Evolutionary conservation across 2,888 invertebrate species (phyloP).

Genomic region (Pinctada fucata): DNA sequence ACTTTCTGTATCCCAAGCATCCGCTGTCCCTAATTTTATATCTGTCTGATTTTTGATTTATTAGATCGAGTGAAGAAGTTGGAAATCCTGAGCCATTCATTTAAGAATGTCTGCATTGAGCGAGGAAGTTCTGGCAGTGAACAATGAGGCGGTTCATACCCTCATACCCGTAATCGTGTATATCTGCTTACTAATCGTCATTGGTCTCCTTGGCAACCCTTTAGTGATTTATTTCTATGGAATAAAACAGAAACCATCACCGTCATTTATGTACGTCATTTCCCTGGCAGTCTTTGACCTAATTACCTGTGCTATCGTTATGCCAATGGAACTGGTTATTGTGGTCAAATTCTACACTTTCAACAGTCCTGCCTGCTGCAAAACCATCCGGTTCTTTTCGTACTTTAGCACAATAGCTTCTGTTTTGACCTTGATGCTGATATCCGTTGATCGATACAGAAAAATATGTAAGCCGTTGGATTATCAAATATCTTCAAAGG

Average conservation of each 20-base stretch:
- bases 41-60: too few species aligned
- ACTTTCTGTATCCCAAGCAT: too few species aligned
- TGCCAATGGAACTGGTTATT: slow-evolving; percentile 63
- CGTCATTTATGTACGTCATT: slow-evolving; percentile 58
- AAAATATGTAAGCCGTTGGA: slow-evolving; percentile 59
- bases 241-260: slow-evolving; percentile 53
- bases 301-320: slow-evolving; percentile 52
- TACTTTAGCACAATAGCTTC: slow-evolving; percentile 54
- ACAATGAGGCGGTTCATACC: slow-evolving; percentile 49
- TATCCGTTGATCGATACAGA: slow-evolving; percentile 60
- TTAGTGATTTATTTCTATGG: slow-evolving; percentile 59
- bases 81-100: too few species aligned
- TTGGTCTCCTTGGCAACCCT: slow-evolving; percentile 59
- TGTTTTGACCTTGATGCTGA: slow-evolving; percentile 54
- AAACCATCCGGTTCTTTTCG: slow-evolving; percentile 53
- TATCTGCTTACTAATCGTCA: slow-evolving; percentile 53
- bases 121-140: slow-evolving; percentile 39
- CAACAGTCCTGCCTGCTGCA: slow-evolving; percentile 51
- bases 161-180: slow-evolving; percentile 57
- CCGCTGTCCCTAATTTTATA: too few species aligned
- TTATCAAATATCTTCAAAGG: slow-evolving; percentile 50
- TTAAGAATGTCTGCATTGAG: background rate
- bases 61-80: too few species aligned
- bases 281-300: slow-evolving; percentile 59
- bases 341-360: slow-evolving; percentile 59